A percentile compares a stretch with the other conserved stretches of the same genome.
phyloP scores from a whole-genome alignment of 2,888 invertebrate species.

The Aquatica leii region DNA sequence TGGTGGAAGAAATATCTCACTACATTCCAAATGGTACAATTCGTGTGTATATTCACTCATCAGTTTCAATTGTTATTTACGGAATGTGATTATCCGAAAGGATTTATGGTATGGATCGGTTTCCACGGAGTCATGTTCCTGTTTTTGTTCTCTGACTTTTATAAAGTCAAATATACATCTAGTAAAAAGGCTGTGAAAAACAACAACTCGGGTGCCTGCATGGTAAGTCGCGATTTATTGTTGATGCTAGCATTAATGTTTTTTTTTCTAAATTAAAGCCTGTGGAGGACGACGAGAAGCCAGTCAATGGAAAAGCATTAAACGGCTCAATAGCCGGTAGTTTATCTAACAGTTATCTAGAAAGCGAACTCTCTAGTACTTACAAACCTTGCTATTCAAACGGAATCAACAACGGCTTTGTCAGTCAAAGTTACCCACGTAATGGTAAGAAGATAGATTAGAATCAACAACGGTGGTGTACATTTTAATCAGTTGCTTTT shows the following conservation, averaged over 20 bases:
- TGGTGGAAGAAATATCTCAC: slow-evolving; percentile 99
- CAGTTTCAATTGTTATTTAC: slow-evolving; percentile 90
- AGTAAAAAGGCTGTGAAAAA: slow-evolving; percentile 52
- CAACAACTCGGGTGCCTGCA: slow-evolving; percentile 66
- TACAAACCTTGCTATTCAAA: slow-evolving; percentile 71
- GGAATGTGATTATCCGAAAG: slow-evolving; percentile 90
- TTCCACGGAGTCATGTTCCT: slow-evolving; percentile 94
- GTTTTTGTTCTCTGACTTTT: slow-evolving; percentile 94
- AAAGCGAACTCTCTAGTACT: slow-evolving; percentile 65
- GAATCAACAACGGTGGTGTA: neutral
- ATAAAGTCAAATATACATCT: slow-evolving; percentile 80
- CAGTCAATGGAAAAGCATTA: slow-evolving; percentile 54
- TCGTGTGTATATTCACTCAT: slow-evolving; percentile 89
- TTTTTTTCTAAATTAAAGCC: no score
- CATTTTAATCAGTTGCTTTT: neutral
- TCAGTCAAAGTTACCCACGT: slow-evolving; percentile 55
- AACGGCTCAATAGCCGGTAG: slow-evolving; percentile 57
- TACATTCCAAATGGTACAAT: slow-evolving; percentile 95
- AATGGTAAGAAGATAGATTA: slow-evolving; percentile 46
- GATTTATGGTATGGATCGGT: slow-evolving; percentile 94
- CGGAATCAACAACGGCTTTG: slow-evolving; percentile 70
- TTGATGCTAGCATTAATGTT: no score
- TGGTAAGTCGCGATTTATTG: slow-evolving; percentile 66
- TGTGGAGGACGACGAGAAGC: slow-evolving; percentile 64
- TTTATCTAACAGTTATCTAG: slow-evolving; percentile 61